Evolutionary conservation across 1,140 invertebrate genomes (phyloP).

Genomic region (Bombus sylvicola): DNA sequence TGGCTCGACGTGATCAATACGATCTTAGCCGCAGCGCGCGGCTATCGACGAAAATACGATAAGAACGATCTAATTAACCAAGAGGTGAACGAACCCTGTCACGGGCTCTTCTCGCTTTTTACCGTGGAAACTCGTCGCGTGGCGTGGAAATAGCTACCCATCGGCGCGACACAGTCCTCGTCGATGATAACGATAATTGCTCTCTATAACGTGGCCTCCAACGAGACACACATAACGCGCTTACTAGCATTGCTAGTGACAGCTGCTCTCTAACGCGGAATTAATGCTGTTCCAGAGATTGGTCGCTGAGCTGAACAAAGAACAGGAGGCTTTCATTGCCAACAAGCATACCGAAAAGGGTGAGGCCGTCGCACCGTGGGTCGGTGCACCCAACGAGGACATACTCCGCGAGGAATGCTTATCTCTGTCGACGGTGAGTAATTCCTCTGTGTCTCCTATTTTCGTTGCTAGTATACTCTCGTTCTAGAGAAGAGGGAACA

Average conservation of each 20-base stretch:
- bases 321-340: constrained; percentile 97
- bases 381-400: constrained; percentile 94
- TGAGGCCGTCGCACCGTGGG: constrained; percentile 94
- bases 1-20: background rate
- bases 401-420: constrained; percentile 97
- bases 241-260: background rate
- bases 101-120: background rate
- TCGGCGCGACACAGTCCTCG: background rate
- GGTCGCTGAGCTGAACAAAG: constrained; percentile 97
- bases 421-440: constrained; percentile 92
- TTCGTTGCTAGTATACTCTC: background rate
- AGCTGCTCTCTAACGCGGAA: constrained; percentile 28
- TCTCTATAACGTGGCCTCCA: background rate
- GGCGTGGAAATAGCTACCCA: constrained; percentile 7
- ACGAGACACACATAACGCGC: background rate
- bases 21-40: background rate
- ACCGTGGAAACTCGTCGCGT: background rate
- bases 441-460: constrained; percentile 33
- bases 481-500: background rate
- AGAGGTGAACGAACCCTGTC: constrained; percentile 26
- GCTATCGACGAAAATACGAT: constrained; percentile 22
- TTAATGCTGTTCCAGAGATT: constrained; percentile 89
- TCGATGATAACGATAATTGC: constrained; percentile 46
- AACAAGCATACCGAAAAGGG: constrained; percentile 89
- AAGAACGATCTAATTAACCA: constrained; percentile 42